Percentiles rank a stretch among this genome's conserved stretches.
These are phyloP conservation scores for Gandaritis pyraliata DNA, from an alignment of 2,888 invertebrate genomes.

Conservation along the genomic window DNA sequence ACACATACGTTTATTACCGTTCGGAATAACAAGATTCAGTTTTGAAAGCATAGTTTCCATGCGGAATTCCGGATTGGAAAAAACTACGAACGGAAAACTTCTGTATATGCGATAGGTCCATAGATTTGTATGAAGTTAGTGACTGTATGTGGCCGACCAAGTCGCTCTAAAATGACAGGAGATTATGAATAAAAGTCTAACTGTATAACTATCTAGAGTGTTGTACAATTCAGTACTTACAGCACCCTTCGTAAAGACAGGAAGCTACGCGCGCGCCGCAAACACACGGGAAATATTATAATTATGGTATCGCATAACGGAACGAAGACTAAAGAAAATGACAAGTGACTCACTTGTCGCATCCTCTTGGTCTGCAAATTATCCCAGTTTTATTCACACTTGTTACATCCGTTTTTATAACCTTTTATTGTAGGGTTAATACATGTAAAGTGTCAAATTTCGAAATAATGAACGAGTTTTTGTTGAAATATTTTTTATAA, in stretches of 20 bases:
- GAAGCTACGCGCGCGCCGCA: slow-evolving; percentile 67
- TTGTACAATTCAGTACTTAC: not conserved
- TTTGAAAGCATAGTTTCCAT: too few relatives aligned
- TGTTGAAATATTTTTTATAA: not conserved
- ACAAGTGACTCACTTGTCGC: slow-evolving; percentile 31
- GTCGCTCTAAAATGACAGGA: too few relatives aligned
- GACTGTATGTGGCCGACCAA: too few relatives aligned
- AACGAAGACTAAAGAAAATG: slow-evolving; percentile 57
- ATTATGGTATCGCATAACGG: slow-evolving; percentile 74
- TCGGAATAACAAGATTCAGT: too few relatives aligned
- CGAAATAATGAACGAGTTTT: not conserved
- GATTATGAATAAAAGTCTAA: too few relatives aligned
- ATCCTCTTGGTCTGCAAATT: slow-evolving; percentile 32
- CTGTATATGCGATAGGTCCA: too few relatives aligned
- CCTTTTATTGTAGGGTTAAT: slow-evolving; percentile 8
- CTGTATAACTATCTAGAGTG: too few relatives aligned
- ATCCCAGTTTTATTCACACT: slow-evolving; percentile 22
- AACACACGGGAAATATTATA: slow-evolving; percentile 75
- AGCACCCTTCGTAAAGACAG: slow-evolving; percentile 61
- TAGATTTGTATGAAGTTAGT: too few relatives aligned
- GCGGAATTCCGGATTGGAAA: too few relatives aligned
- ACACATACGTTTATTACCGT: too few relatives aligned
- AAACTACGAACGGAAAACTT: too few relatives aligned
- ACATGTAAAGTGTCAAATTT: not conserved
- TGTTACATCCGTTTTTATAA: slow-evolving; percentile 15